Evolutionary conservation across 2,797 vertebrate species (phyloP).

Genomic region (Numenius phaeopus): DNA sequence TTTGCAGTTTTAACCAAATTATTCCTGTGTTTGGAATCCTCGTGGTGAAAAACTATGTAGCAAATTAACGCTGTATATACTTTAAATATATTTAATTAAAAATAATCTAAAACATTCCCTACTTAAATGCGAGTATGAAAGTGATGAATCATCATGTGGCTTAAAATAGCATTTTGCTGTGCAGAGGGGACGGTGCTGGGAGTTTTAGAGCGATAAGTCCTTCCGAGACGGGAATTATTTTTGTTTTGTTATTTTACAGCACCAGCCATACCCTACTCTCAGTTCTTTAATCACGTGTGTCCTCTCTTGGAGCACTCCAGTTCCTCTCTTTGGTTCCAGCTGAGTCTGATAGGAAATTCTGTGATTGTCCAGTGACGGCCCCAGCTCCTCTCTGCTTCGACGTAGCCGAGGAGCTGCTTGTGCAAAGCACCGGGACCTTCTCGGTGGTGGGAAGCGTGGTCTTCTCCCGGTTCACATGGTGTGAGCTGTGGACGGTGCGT

Average conservation of each 20-base stretch:
- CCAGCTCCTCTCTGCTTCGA: neutral
- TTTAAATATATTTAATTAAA: conserved; percentile 30
- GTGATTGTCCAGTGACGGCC: neutral
- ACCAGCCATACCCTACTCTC: neutral
- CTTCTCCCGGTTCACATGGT: neutral
- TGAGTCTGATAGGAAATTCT: neutral
- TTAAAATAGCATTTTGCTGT: conserved; percentile 9
- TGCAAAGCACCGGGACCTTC: neutral
- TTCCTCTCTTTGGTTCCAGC: neutral
- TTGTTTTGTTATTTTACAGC: neutral
- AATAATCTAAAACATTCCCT: conserved; percentile 13
- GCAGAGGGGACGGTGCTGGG: neutral
- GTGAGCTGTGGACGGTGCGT: neutral
- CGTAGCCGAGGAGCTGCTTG: neutral
- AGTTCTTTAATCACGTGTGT: neutral
- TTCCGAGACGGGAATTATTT: neutral
- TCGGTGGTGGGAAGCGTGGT: fast-evolving
- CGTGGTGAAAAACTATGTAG: neutral
- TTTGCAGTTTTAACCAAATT: conserved; percentile 4
- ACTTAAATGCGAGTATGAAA: neutral
- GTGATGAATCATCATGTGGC: conserved; percentile 14
- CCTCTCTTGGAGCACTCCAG: neutral
- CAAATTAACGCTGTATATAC: neutral
- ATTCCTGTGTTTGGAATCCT: neutral
- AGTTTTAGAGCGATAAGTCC: neutral